A percentile compares a stretch with the other conserved stretches of the same genome.
phyloP scores from a whole-genome alignment of 2,113 vertebrate genomes.

The Nesoenas mayeri region DNA sequence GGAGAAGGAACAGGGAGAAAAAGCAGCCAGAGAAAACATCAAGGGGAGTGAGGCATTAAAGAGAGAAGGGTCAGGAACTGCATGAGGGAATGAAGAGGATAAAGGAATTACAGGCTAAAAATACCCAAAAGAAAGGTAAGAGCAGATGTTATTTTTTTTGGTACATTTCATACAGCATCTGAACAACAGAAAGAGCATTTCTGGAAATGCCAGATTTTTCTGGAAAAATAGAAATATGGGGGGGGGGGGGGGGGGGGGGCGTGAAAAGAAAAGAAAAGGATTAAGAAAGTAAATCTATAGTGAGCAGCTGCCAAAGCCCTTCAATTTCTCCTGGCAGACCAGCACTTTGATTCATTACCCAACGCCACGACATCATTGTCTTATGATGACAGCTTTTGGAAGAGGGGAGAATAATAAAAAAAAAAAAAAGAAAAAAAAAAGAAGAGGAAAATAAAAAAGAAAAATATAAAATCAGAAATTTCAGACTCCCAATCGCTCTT shows the following conservation, averaged over 20 bases:
- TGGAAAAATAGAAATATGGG: not conserved
- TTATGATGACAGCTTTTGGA: not conserved
- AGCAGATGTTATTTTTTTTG: not conserved
- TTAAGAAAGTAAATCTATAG: not conserved
- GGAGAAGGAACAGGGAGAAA: not conserved
- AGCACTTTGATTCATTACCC: not conserved
- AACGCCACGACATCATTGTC: not conserved
- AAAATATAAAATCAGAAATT: not conserved
- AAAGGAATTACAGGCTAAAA: slow-evolving; percentile 42
- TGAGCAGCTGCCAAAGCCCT: not conserved
- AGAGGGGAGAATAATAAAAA: not conserved
- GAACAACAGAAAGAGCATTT: not conserved
- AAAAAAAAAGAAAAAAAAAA: not conserved
- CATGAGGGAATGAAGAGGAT: not conserved
- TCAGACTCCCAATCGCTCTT: not conserved
- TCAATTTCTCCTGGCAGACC: not conserved
- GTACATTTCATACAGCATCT: not conserved
- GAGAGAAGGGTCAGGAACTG: not conserved
- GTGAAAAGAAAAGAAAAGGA: not conserved
- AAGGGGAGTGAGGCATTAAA: not conserved
- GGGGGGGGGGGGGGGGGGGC: too few species aligned
- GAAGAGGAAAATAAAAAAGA: too few species aligned
- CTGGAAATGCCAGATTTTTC: not conserved
- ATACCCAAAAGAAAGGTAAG: slow-evolving; percentile 12
- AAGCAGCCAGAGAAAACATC: not conserved